These are phyloP conservation scores for Drosophila kohkoa DNA, from an alignment of 1,140 invertebrate species.

Conservation along the genomic window DNA sequence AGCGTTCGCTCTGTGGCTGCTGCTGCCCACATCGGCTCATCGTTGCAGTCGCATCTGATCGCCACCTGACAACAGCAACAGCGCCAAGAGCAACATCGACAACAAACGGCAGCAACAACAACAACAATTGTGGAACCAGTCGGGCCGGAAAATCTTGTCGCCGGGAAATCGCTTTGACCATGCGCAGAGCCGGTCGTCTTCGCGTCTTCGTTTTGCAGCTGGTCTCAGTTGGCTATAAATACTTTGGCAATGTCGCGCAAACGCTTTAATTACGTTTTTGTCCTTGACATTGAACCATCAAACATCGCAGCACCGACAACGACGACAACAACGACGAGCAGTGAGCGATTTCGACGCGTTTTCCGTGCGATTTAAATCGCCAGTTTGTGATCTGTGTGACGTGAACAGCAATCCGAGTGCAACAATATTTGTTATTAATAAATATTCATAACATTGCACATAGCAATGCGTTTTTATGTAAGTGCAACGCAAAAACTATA, in stretches of 20 bases:
- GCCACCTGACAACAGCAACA: constrained; percentile 32
- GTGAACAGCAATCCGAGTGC: constrained; percentile 23
- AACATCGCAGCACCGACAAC: constrained; percentile 6
- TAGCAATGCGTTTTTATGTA: constrained; percentile 61
- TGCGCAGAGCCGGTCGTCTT: constrained; percentile 45
- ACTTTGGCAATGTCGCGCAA: constrained; percentile 74
- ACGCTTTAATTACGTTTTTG: constrained; percentile 82
- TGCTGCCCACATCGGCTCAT: constrained; percentile 32
- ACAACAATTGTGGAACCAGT: constrained; percentile 68
- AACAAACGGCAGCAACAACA: constrained; percentile 10
- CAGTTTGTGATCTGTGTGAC: constrained; percentile 35
- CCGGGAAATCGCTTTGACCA: constrained; percentile 65
- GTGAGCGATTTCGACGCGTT: constrained; percentile 52
- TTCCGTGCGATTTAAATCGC: constrained; percentile 53
- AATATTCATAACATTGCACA: constrained; percentile 12
- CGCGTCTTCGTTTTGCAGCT: constrained; percentile 63
- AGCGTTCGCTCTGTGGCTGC: constrained; percentile 42
- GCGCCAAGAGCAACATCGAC: constrained; percentile 4
- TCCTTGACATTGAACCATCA: constrained; percentile 76
- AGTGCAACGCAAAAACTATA: constrained; percentile 40
- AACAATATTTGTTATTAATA: constrained; percentile 24
- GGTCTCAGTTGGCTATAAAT: constrained; percentile 62
- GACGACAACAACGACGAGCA: constrained; percentile 18
- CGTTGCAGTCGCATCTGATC: constrained; percentile 39
- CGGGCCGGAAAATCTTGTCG: constrained; percentile 80